Base-by-base conservation (phyloP, 2,797 vertebrate genomes). In the Macropodus opercularis region DNA sequence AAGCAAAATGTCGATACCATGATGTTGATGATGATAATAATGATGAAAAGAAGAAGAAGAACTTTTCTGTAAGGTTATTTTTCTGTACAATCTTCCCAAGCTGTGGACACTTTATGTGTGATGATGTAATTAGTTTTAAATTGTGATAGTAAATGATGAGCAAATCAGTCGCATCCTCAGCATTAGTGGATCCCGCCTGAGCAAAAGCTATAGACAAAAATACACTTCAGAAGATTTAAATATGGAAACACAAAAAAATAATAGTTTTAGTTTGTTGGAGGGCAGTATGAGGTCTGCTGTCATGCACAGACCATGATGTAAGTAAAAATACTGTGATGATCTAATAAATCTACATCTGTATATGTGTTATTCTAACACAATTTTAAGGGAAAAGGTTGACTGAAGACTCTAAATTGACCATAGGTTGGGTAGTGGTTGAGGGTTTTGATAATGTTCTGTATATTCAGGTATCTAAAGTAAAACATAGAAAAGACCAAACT, bases 131-230 rank as follows among this genome's bases (percentile, higher is more conserved):
- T 41, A 21, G 27, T 51, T n/a, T 73, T 54, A 42, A 42, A 22
- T 15, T 26, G n/a, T n/a, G n/a, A 38, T 12, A 49, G 22, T 48
- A 46, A 48, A 21, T 26, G 52, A 58, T 18, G n/a, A 8, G 23
- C 22, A 32, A 53, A 38, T 42, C 12, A 31, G 48, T 43, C 46
- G 23, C 56, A 57, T 38, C 36, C 36, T 23, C 27, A 10, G 44
- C 44, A 64, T 64, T 48, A 60, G 22, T 60, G 51, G 23, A 34
- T 42, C 13, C 22, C 21, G 17, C 26, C 41, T 44, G 21, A 61
- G 21, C 31, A 61, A 59, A 72, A 47, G 38, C 27, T 71, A 29
- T 24, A 51, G 24, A 49, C 15, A 46, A 58, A 61, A 66, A 70
- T 51, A 21, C 35, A 15, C 23, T 53, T 57, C 2, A 56, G 27